These are phyloP conservation scores for Enteromius trimaculatus DNA, from an alignment of 2,797 vertebrate genomes.

Conservation along the genomic window DNA sequence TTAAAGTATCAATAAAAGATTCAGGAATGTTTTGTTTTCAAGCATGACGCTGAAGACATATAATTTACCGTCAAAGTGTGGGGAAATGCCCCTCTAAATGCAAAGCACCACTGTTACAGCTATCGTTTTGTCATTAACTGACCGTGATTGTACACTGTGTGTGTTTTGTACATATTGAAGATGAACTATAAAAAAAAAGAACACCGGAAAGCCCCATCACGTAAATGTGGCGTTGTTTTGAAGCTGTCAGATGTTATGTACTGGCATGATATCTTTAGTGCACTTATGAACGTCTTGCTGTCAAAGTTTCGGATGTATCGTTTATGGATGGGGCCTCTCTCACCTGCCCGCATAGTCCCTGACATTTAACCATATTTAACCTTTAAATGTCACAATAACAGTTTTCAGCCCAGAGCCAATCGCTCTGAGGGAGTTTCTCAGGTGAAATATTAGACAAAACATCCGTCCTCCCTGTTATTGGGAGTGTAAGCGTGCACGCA, in stretches of 20 bases:
- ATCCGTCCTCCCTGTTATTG: constrained; percentile 50
- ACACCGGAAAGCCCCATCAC: constrained; percentile 47
- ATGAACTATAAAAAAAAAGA: constrained; percentile 27
- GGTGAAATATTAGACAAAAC: constrained; percentile 62
- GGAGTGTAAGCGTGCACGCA: constrained; percentile 5
- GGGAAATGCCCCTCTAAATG: neutral
- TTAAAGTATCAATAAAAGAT: neutral
- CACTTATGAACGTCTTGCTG: constrained; percentile 63
- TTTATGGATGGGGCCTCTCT: constrained; percentile 72
- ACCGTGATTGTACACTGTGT: neutral
- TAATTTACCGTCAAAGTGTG: neutral
- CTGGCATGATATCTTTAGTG: constrained; percentile 14
- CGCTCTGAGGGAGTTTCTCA: constrained; percentile 65
- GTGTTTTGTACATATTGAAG: neutral
- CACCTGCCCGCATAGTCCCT: constrained; percentile 73
- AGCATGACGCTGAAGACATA: neutral
- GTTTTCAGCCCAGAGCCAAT: constrained; percentile 64
- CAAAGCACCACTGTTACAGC: neutral
- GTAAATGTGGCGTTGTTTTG: constrained; percentile 51
- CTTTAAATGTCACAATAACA: constrained; percentile 81
- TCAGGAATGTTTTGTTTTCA: neutral
- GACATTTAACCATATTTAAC: constrained; percentile 78
- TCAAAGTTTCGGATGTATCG: constrained; percentile 71
- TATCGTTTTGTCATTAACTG: neutral
- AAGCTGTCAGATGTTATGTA: constrained; percentile 35